Evolutionary conservation across 2,797 vertebrate genomes (phyloP), one percentile per base, ranked within the genome.

Genomic region (Catharus ustulatus): DNA sequence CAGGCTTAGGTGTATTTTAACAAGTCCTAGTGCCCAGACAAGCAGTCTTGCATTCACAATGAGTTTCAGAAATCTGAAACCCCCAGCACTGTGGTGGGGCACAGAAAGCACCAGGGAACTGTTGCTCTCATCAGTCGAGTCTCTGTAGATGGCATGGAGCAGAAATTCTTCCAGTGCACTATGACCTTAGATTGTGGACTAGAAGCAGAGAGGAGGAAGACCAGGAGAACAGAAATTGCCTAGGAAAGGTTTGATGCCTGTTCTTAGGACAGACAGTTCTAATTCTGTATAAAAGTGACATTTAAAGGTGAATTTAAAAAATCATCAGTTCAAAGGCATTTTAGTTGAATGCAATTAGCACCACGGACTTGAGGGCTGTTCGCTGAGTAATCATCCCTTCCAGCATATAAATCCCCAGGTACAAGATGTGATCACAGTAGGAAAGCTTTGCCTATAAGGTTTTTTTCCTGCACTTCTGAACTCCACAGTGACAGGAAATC

Each of bases 381-480:
- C 0, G 0, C 30, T 19, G 36, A 23, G 22, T 13, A 75, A 32
- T 4, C 79, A 51, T 57, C 48, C 26, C 21, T 92, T 93, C 36
- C 85, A 81, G 87, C 27, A 51, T 18, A n/a, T 27, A 75, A 80
- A 79, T 69, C 48, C 66, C 62, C 36, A 78, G 23, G 46, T 81
- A 62, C 13, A 10, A 6, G 23, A 61, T 6, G 36, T 45, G 36
- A 14, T 76, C 55, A 54, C 40, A 78, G 40, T 10, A 81, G 69
- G 26, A 92, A 87, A 78, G 45, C 48, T 55, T 83, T 76, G 61
- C n/a, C 96, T 97, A 98, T 84, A 98, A 55, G 82, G 95, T 97
- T 96, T 97, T 98, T 94, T 97, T 97, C 58, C 96, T 98, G 94
- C 98, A 98, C 52, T 97, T 97, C 85, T 96, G 97, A 94, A 97